phyloP scores from a whole-genome alignment of 2,888 invertebrate species.

The Electrophaes corylata region DNA sequence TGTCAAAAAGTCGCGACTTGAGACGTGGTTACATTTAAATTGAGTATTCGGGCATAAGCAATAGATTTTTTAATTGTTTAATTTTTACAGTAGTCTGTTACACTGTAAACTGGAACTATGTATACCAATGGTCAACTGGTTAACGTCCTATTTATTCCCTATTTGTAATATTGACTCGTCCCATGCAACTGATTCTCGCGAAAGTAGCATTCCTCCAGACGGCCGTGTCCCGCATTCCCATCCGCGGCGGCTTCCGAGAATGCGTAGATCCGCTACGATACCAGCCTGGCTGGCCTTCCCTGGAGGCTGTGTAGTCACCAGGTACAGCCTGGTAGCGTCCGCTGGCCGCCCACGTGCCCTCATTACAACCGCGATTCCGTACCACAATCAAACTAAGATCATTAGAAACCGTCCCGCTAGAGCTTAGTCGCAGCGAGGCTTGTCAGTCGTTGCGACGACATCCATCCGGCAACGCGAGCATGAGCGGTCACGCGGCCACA shows the following conservation, averaged over 20 bases:
- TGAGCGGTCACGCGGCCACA: constrained; percentile 51
- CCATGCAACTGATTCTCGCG: constrained; percentile 34
- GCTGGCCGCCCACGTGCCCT: constrained; percentile 66
- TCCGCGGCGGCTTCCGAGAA: constrained; percentile 72
- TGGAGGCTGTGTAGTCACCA: constrained; percentile 48
- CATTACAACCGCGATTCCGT: constrained; percentile 70
- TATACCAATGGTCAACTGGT: constrained; percentile 25
- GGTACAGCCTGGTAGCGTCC: constrained; percentile 45
- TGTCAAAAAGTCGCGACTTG: too few species aligned
- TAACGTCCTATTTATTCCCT: constrained; percentile 28
- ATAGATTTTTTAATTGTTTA: not conserved
- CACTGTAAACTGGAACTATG: constrained; percentile 10
- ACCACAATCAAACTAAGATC: constrained; percentile 72
- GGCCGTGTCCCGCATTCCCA: constrained; percentile 72
- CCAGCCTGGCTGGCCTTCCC: constrained; percentile 49
- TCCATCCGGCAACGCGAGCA: constrained; percentile 68
- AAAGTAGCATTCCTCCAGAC: constrained; percentile 57
- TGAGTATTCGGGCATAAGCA: not conserved
- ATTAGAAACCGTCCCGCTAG: constrained; percentile 69
- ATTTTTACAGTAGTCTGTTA: not conserved
- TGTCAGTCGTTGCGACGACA: constrained; percentile 76
- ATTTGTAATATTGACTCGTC: constrained; percentile 39
- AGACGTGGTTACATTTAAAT: too few species aligned
- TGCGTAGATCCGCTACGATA: constrained; percentile 62
- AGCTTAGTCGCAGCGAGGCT: constrained; percentile 56